phyloP scores from a whole-genome alignment of 2,113 vertebrate genomes.

The Hemiscyllium ocellatum region DNA sequence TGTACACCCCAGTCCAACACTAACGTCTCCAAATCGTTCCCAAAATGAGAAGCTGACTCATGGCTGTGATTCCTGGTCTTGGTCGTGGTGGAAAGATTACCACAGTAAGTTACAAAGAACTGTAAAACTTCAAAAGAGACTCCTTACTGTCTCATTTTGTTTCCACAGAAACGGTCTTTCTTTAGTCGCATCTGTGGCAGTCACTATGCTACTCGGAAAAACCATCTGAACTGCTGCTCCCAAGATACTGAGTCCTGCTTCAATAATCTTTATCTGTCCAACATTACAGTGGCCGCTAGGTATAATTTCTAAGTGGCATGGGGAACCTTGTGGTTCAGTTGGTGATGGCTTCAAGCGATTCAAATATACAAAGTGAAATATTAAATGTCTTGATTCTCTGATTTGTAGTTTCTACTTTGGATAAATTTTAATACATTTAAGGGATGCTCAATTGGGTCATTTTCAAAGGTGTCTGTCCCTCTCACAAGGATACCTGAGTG shows the following conservation, averaged over 20 bases:
- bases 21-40: no score
- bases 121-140: background rate
- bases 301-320: background rate
- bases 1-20: no score
- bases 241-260: background rate
- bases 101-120: background rate
- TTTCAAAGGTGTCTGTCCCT: no score
- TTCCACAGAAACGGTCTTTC: background rate
- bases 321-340: no score
- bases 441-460: no score
- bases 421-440: background rate
- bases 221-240: background rate
- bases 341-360: background rate
- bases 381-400: background rate
- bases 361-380: background rate
- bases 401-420: background rate
- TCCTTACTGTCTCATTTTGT: background rate
- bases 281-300: background rate
- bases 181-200: background rate
- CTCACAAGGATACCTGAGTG: background rate
- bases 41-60: no score
- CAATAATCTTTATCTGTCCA: background rate
- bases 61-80: background rate
- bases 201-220: background rate
- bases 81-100: background rate